Percentiles rank a stretch among this genome's conserved stretches.
These are phyloP conservation scores for Acanthosoma haemorrhoidale DNA, from an alignment of 2,888 invertebrate genomes.

Conservation along the genomic window DNA sequence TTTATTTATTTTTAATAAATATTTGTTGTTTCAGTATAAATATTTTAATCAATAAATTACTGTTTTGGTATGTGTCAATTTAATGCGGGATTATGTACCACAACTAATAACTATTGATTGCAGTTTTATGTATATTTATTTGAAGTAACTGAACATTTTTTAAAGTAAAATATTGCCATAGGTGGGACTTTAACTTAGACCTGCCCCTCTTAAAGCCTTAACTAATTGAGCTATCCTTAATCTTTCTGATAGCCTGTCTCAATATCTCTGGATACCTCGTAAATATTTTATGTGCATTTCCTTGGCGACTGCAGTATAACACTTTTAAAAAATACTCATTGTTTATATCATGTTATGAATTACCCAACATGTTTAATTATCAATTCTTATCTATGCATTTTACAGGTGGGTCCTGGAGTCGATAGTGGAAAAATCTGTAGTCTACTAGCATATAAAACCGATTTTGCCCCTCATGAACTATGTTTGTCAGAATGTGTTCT, in stretches of 20 bases:
- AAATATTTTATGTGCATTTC: too few relatives aligned
- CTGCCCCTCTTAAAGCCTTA: too few relatives aligned
- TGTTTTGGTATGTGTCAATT: not conserved
- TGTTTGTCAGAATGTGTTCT: constrained; percentile 77
- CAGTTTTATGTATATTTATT: not conserved
- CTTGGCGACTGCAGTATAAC: too few relatives aligned
- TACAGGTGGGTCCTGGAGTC: constrained; percentile 69
- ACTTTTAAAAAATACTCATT: too few relatives aligned
- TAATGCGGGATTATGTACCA: not conserved
- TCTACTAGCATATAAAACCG: constrained; percentile 62
- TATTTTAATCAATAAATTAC: not conserved
- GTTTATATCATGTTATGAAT: not conserved
- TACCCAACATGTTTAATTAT: not conserved
- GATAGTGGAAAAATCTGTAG: constrained; percentile 69
- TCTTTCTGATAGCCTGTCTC: too few relatives aligned
- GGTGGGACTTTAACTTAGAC: too few relatives aligned
- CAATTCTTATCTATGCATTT: constrained; percentile 30
- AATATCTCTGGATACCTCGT: too few relatives aligned
- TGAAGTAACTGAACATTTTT: too few relatives aligned
- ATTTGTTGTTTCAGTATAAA: not conserved
- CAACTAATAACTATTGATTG: not conserved
- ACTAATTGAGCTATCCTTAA: too few relatives aligned
- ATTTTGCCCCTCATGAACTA: constrained; percentile 57
- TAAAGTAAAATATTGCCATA: too few relatives aligned
- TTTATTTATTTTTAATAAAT: not conserved